phyloP scores from a whole-genome alignment of 2,888 invertebrate species.

The Drosophila mulleri region DNA sequence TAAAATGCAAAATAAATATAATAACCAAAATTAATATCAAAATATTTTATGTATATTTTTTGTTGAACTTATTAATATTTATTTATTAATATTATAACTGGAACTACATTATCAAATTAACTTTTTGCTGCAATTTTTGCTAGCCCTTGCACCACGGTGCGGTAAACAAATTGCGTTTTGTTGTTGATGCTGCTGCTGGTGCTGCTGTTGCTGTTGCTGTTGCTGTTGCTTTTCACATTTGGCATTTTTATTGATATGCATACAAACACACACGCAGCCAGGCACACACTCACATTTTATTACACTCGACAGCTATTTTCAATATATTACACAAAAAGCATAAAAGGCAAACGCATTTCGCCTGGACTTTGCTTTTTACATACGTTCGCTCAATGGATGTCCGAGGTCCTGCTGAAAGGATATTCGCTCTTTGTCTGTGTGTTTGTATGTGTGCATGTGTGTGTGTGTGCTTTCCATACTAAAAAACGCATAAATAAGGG shows the following conservation, averaged over 20 bases:
- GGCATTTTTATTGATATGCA: constrained; percentile 78
- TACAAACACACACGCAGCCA: constrained; percentile 51
- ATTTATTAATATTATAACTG: neutral
- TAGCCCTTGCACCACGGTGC: constrained; percentile 27
- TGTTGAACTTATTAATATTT: no score
- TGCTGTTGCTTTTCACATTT: constrained; percentile 63
- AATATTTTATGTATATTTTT: no score
- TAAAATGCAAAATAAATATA: no score
- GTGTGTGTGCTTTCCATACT: constrained; percentile 77
- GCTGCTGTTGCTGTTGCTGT: constrained; percentile 1
- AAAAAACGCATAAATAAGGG: constrained; percentile 82
- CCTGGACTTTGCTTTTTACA: constrained; percentile 67
- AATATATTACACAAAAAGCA: constrained; percentile 79
- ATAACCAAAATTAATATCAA: no score
- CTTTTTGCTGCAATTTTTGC: neutral
- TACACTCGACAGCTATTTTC: constrained; percentile 82
- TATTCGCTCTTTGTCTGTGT: constrained; percentile 38
- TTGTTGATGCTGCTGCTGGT: constrained; percentile 29
- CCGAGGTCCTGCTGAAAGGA: constrained; percentile 63
- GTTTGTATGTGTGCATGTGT: constrained; percentile 24
- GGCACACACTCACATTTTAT: constrained; percentile 73
- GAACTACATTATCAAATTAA: no score
- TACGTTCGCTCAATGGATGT: constrained; percentile 47
- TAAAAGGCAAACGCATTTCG: constrained; percentile 67
- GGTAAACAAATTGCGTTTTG: constrained; percentile 76